Percentiles rank a stretch among this genome's conserved stretches.
phyloP scores from a whole-genome alignment of 2,888 invertebrate species.

The Cyrtodaria siliqua region DNA sequence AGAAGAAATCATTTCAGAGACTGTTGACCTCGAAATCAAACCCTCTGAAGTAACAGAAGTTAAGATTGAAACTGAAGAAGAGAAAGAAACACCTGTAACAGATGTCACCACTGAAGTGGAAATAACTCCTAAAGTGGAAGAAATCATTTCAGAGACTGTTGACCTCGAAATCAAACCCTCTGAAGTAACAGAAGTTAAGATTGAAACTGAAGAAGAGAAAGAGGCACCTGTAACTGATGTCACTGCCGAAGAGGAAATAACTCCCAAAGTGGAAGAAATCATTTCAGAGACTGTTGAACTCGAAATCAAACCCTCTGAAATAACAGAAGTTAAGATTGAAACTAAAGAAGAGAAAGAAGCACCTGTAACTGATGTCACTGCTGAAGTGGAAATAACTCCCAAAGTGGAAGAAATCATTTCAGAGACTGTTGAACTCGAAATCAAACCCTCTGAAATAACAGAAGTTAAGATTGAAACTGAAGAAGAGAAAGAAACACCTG shows the following conservation, averaged over 20 bases:
- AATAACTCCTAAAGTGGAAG: slow-evolving; percentile 21
- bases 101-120: slow-evolving; percentile 9
- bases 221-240: slow-evolving; percentile 16
- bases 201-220: not conserved
- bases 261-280: slow-evolving; percentile 15
- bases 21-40: slow-evolving; percentile 33
- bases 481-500: slow-evolving; percentile 18
- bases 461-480: slow-evolving; percentile 21
- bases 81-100: slow-evolving; percentile 8
- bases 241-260: slow-evolving; percentile 2
- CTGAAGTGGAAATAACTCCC: slow-evolving; percentile 8
- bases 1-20: slow-evolving; percentile 28
- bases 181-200: slow-evolving; percentile 14
- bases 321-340: slow-evolving; percentile 4
- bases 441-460: not conserved
- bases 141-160: slow-evolving; percentile 18
- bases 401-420: slow-evolving; percentile 14
- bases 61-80: slow-evolving; percentile 12
- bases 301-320: slow-evolving; percentile 19
- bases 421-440: slow-evolving; percentile 16
- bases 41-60: slow-evolving; percentile 18
- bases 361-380: slow-evolving; percentile 17
- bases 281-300: slow-evolving; percentile 19
- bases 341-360: slow-evolving; percentile 24
- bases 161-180: slow-evolving; percentile 19